Conservation (phyloP, 2,797 vertebrate genomes). For the Rhinella marina region DNA sequence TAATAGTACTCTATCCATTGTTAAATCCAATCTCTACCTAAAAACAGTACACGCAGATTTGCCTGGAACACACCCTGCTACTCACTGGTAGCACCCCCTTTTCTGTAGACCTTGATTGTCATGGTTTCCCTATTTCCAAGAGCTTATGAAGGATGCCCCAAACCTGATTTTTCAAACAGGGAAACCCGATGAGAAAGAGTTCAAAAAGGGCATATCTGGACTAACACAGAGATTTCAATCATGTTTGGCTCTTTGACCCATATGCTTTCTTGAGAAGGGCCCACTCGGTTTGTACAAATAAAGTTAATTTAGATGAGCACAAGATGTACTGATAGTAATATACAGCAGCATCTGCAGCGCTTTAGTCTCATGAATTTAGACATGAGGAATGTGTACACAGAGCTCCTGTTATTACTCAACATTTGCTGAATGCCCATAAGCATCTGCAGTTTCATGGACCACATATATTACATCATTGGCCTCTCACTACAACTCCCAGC, state of each 20-base stretch:
- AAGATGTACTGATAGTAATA: too few relatives aligned
- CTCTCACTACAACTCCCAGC: not conserved
- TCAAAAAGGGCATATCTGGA: not conserved
- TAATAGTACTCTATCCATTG: not conserved
- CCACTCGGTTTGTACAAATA: not conserved
- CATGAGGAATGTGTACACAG: not conserved
- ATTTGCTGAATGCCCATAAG: not conserved
- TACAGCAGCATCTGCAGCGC: too few relatives aligned
- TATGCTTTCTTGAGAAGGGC: not conserved
- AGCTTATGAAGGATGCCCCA: not conserved
- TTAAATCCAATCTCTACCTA: not conserved
- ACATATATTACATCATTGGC: not conserved
- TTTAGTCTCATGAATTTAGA: not conserved
- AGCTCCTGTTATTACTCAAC: not conserved
- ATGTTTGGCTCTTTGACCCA: not conserved
- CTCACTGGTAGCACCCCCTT: not conserved
- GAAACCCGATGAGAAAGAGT: not conserved
- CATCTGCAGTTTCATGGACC: not conserved
- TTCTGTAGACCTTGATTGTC: not conserved
- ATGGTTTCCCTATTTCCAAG: not conserved
- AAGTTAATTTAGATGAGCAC: too few relatives aligned
- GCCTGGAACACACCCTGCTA: not conserved
- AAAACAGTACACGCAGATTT: not conserved
- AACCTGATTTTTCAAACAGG: not conserved
- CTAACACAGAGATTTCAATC: not conserved